Conservation (phyloP, 2,797 vertebrate genomes). For the Columba guinea region DNA sequence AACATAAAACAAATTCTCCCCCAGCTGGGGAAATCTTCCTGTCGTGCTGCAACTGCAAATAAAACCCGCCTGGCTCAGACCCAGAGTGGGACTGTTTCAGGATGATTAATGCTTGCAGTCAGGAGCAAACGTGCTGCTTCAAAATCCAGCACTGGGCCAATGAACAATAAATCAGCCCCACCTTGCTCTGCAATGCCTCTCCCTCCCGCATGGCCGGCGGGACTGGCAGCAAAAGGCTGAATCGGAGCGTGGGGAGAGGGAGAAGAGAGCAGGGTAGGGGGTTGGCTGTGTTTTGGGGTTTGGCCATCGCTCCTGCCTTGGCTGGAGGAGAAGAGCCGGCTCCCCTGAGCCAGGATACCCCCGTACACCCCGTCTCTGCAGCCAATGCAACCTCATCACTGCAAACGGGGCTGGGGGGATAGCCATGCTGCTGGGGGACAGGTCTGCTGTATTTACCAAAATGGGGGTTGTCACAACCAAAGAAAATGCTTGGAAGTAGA, state of each 20-base stretch:
- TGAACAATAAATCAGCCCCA: constrained; percentile 67
- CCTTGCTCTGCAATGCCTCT: constrained; percentile 49
- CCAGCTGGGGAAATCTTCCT: constrained; percentile 27
- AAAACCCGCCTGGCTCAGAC: constrained; percentile 20
- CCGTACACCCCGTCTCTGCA: accelerated
- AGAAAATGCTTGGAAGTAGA: not conserved
- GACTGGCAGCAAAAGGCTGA: not conserved
- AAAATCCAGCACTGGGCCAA: constrained; percentile 7
- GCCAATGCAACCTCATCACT: accelerated
- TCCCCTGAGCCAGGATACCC: accelerated
- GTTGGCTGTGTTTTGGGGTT: not conserved
- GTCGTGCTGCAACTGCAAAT: constrained; percentile 51
- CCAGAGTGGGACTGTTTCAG: not conserved
- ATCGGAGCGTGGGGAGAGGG: not conserved
- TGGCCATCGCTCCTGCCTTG: not conserved
- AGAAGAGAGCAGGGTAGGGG: not conserved
- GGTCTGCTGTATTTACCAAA: not conserved
- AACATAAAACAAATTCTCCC: constrained; percentile 30
- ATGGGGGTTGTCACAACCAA: accelerated
- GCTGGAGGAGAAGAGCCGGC: not conserved
- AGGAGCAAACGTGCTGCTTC: constrained; percentile 47
- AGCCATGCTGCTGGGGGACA: accelerated
- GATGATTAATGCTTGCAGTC: constrained; percentile 67
- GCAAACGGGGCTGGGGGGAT: accelerated
- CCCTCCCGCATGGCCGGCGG: not conserved